phyloP scores from a whole-genome alignment of 1,140 invertebrate genomes.

The Drosophila orena region DNA sequence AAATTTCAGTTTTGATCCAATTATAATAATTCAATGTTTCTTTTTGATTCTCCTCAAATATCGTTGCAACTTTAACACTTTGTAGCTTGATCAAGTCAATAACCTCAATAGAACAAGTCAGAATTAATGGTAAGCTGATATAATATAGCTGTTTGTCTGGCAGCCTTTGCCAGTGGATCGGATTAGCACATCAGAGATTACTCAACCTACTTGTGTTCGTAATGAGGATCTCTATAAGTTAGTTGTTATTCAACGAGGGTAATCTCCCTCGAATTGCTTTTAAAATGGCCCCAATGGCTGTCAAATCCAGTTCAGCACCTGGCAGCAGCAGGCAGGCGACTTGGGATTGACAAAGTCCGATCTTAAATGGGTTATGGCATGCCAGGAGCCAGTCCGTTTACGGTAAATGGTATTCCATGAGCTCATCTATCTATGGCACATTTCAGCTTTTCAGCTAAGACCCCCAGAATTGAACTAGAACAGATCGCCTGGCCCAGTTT shows the following conservation, averaged over 20 bases:
- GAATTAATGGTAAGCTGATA: conserved; percentile 1
- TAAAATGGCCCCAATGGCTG: conserved; percentile 14
- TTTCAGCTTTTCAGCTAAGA: conserved; percentile 31
- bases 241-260: conserved; percentile 31
- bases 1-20: no score
- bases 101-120: neutral
- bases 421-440: conserved; percentile 28
- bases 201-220: conserved; percentile 23
- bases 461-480: conserved; percentile 47
- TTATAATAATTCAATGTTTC: no score
- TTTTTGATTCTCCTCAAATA: neutral
- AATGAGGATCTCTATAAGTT: conserved; percentile 10
- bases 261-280: conserved; percentile 14
- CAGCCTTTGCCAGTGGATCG: conserved; percentile 2
- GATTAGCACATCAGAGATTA: conserved; percentile 34
- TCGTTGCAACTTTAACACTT: neutral
- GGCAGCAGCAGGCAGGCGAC: neutral
- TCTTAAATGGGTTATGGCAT: conserved; percentile 38
- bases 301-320: conserved; percentile 17
- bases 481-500: conserved; percentile 61
- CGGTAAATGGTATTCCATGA: conserved; percentile 45
- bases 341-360: conserved; percentile 17
- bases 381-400: conserved; percentile 43
- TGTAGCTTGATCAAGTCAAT: neutral
- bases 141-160: conserved; percentile 12